Percentiles rank a stretch among this genome's conserved stretches.
Conservation (phyloP, 2,888 invertebrate species). For the Pheosia tremula region DNA sequence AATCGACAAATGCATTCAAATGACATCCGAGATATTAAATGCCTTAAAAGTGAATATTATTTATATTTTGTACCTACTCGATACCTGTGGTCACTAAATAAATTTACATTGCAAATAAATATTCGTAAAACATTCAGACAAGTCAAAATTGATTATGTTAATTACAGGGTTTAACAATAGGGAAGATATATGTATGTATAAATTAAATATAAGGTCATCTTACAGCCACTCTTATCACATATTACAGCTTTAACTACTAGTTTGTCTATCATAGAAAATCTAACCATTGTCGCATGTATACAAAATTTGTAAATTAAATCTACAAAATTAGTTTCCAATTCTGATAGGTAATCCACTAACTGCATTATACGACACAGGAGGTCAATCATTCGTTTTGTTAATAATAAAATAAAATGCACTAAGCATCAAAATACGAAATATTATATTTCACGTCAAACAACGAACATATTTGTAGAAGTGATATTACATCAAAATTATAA, state of each 20-base stretch:
- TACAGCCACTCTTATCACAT: conserved; percentile 84
- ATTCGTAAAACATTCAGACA: conserved; percentile 36
- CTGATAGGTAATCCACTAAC: conserved; percentile 47
- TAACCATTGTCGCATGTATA: conserved; percentile 76
- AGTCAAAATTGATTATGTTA: conserved; percentile 42
- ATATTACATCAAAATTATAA: conserved; percentile 34
- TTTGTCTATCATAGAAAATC: conserved; percentile 82
- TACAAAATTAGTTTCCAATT: conserved; percentile 69
- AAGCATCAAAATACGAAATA: conserved; percentile 57
- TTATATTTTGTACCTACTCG: conserved; percentile 66
- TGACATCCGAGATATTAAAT: conserved; percentile 61
- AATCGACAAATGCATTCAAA: conserved; percentile 68
- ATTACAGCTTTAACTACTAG: conserved; percentile 75
- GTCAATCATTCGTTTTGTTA: conserved; percentile 57
- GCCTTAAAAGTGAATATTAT: conserved; percentile 51
- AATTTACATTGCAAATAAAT: conserved; percentile 56
- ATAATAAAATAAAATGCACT: conserved; percentile 58
- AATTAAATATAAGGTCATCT: conserved; percentile 64
- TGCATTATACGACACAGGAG: conserved; percentile 55
- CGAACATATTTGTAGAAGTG: conserved; percentile 22
- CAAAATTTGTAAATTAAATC: conserved; percentile 70
- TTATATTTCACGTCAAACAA: conserved; percentile 63
- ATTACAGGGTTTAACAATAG: conserved; percentile 49
- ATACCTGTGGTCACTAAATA: conserved; percentile 59
- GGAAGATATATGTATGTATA: conserved; percentile 62